These are phyloP conservation scores for Brenthis hecate DNA, from an alignment of 2,888 invertebrate species.

Conservation along the genomic window DNA sequence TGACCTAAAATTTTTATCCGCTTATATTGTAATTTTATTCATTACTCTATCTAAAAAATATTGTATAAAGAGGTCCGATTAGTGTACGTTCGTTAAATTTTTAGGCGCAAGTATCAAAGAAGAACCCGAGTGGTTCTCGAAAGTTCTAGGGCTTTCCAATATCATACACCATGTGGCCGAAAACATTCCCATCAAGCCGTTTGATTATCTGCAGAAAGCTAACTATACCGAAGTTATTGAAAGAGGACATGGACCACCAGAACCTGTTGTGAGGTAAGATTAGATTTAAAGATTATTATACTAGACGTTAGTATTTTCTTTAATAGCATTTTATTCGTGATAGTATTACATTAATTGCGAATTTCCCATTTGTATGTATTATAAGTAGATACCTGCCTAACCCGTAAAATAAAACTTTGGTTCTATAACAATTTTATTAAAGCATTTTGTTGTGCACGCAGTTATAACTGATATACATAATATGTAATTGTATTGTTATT, in stretches of 20 bases:
- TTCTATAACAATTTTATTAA: too few relatives aligned
- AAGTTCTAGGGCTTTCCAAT: conserved; percentile 80
- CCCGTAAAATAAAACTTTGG: too few relatives aligned
- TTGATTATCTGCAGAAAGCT: conserved; percentile 83
- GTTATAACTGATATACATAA: too few relatives aligned
- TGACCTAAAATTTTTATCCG: neutral
- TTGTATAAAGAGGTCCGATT: neutral
- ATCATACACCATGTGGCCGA: conserved; percentile 85
- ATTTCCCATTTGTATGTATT: too few relatives aligned
- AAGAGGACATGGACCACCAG: conserved; percentile 87
- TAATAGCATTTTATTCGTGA: too few relatives aligned
- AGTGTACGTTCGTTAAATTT: neutral
- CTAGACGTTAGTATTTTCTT: too few relatives aligned
- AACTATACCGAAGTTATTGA: conserved; percentile 88
- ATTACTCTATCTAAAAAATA: too few relatives aligned
- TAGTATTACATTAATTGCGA: too few relatives aligned
- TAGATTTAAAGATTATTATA: neutral
- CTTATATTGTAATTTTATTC: neutral
- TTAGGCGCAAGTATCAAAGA: conserved; percentile 52
- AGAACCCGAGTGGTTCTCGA: conserved; percentile 65
- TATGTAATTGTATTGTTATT: too few relatives aligned
- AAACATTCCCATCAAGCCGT: conserved; percentile 84
- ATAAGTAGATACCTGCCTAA: too few relatives aligned
- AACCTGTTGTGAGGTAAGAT: conserved; percentile 81
- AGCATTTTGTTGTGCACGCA: too few relatives aligned